Percentiles rank a stretch among this genome's conserved stretches.
phyloP scores from a whole-genome alignment of 1,140 invertebrate genomes.

The Sycophila sp. region DNA sequence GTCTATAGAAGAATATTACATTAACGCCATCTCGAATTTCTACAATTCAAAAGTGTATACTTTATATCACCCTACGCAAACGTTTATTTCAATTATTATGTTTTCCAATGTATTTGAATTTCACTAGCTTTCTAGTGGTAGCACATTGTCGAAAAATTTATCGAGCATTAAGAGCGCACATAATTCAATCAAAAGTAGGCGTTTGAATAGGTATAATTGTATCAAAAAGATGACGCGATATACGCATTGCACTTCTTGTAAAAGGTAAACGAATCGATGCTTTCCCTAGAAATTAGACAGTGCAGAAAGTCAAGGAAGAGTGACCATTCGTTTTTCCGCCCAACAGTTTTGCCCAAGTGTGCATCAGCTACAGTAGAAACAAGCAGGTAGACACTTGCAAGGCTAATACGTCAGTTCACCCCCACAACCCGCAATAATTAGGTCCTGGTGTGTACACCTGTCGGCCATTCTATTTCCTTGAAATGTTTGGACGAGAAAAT shows the following conservation, averaged over 20 bases:
- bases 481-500: slow-evolving; percentile 30
- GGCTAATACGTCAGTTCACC: not conserved
- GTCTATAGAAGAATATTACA: too few relatives aligned
- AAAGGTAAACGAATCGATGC: not conserved
- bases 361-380: not conserved
- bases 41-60: too few relatives aligned
- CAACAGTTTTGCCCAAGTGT: not conserved
- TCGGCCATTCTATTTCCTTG: slow-evolving; percentile 30
- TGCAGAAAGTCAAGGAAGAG: slow-evolving; percentile 14
- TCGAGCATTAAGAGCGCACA: not conserved
- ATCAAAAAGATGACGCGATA: too few relatives aligned
- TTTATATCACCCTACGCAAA: too few relatives aligned
- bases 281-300: slow-evolving; percentile 19
- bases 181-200: not conserved
- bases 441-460: slow-evolving; percentile 28
- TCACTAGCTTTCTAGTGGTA: too few relatives aligned
- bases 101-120: too few relatives aligned
- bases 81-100: too few relatives aligned
- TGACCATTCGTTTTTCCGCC: slow-evolving; percentile 28
- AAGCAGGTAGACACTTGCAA: not conserved
- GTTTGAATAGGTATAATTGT: too few relatives aligned
- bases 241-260: too few relatives aligned
- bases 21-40: too few relatives aligned
- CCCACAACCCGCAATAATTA: slow-evolving; percentile 12
- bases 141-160: slow-evolving; percentile 14